Evolutionary conservation across 2,113 vertebrate species (phyloP).

Genomic region (Monarcha castaneiventris): DNA sequence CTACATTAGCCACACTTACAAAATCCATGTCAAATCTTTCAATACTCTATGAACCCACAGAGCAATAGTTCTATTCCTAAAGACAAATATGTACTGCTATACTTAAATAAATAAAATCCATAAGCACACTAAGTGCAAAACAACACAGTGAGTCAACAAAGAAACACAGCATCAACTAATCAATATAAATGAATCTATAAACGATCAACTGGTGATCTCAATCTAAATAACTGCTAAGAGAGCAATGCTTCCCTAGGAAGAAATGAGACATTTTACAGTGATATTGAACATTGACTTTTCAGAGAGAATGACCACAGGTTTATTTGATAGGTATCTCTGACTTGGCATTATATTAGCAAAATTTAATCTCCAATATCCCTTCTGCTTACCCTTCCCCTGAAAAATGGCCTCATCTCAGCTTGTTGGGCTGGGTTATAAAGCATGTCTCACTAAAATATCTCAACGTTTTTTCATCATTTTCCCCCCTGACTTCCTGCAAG

Average conservation of each 20-base stretch:
- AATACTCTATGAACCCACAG: neutral
- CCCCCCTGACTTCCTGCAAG: neutral
- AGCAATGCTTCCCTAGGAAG: neutral
- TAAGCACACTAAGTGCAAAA: neutral
- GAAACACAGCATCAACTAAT: neutral
- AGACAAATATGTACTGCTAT: neutral
- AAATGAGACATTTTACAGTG: neutral
- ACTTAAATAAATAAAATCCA: neutral
- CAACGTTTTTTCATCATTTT: neutral
- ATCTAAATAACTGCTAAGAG: neutral
- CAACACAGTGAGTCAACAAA: neutral
- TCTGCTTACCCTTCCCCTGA: neutral
- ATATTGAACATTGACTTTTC: conserved; percentile 17
- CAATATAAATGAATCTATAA: conserved; percentile 6
- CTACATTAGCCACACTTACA: neutral
- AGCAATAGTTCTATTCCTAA: neutral
- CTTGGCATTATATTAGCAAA: conserved; percentile 18
- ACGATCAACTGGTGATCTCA: neutral
- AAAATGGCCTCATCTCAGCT: neutral
- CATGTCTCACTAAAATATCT: neutral
- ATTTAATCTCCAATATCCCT: conserved; percentile 12
- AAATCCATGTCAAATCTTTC: neutral
- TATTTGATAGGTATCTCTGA: conserved; percentile 22
- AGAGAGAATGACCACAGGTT: conserved; percentile 1
- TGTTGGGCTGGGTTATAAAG: neutral